Evolutionary conservation across 2,113 vertebrate species (phyloP).

Genomic region (Oceanodroma tethys): DNA sequence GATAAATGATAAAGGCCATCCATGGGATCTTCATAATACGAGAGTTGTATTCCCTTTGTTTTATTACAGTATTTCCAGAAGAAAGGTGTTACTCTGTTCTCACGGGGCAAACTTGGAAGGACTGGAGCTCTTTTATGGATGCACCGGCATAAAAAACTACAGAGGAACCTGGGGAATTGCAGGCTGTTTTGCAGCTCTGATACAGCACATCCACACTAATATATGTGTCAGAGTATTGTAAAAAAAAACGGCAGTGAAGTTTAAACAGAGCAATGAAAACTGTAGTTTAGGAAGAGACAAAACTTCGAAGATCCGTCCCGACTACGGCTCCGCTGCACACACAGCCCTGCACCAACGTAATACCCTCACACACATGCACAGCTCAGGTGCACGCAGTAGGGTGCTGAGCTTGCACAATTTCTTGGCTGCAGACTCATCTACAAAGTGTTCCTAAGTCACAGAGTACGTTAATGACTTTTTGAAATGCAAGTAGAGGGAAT

Average conservation of each 20-base stretch:
- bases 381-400: not conserved
- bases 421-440: not conserved
- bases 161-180: slow-evolving; percentile 65
- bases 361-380: not conserved
- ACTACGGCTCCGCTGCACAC: not conserved
- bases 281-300: slow-evolving; percentile 42
- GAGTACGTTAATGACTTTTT: not conserved
- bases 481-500: not conserved
- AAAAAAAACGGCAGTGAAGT: slow-evolving; percentile 60
- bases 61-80: slow-evolving; percentile 69
- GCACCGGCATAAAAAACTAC: slow-evolving; percentile 30
- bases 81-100: slow-evolving; percentile 67
- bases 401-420: not conserved
- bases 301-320: slow-evolving; percentile 32
- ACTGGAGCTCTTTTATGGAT: slow-evolving; percentile 64
- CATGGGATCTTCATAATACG: slow-evolving; percentile 60
- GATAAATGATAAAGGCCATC: slow-evolving; percentile 67
- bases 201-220: slow-evolving; percentile 36
- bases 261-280: slow-evolving; percentile 61
- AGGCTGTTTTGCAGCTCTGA: slow-evolving; percentile 51
- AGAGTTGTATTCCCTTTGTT: slow-evolving; percentile 65
- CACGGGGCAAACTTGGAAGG: slow-evolving; percentile 54
- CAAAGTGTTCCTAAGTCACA: not conserved
- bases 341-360: not conserved
- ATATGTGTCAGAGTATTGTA: slow-evolving; percentile 32